phyloP scores from a whole-genome alignment of 1,140 invertebrate species.

The Sminthurinus signatus region DNA sequence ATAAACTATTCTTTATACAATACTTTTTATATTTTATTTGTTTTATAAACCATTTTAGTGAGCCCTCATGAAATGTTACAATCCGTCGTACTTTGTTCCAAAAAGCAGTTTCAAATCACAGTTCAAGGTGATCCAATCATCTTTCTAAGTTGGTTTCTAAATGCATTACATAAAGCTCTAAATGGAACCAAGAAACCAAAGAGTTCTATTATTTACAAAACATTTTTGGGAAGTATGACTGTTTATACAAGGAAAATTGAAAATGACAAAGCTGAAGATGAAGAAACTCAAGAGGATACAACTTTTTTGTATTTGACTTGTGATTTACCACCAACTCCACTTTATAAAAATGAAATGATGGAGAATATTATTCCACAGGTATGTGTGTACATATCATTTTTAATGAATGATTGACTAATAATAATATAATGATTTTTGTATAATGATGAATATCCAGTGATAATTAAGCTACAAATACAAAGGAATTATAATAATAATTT shows the following conservation, averaged over 20 bases:
- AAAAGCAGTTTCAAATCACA: slow-evolving; percentile 97
- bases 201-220: slow-evolving; percentile 89
- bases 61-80: slow-evolving; percentile 99
- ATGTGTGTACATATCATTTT: slow-evolving; percentile 23
- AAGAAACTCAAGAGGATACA: slow-evolving; percentile 76
- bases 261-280: slow-evolving; percentile 84
- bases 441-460: neutral
- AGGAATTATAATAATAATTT: neutral
- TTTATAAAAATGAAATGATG: slow-evolving; percentile 93
- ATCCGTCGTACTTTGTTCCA: slow-evolving; percentile 95
- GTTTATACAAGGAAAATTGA: slow-evolving; percentile 92
- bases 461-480: neutral
- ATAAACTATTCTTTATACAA: too few relatives aligned
- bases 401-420: slow-evolving; percentile 3
- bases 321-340: slow-evolving; percentile 89
- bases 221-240: slow-evolving; percentile 91
- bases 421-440: neutral
- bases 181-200: slow-evolving; percentile 74
- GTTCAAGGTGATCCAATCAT: slow-evolving; percentile 97
- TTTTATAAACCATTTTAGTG: too few relatives aligned
- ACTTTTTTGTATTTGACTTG: slow-evolving; percentile 94
- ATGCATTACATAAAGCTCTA: slow-evolving; percentile 82
- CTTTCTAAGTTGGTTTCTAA: slow-evolving; percentile 94
- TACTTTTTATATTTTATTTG: too few relatives aligned
- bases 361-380: slow-evolving; percentile 99